Evolutionary conservation across 30 jellyfish, hydroid and myxozoan species (phyloP).

Genomic region (Aurelia aurita complex sp. Pacific): DNA sequence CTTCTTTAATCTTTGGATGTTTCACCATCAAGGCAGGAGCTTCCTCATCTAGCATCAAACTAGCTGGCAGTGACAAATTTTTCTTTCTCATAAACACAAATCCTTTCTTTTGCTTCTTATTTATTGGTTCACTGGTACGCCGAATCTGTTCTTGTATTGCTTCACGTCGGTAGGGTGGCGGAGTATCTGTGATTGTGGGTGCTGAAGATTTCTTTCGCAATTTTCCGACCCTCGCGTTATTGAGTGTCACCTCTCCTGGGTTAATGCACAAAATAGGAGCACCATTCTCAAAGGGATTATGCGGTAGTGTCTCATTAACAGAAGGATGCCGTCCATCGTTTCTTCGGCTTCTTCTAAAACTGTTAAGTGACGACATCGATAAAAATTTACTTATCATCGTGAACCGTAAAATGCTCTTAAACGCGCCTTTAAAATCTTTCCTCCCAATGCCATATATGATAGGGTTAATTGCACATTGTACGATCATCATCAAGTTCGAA

Average conservation of each 20-base stretch:
- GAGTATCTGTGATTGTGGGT: conserved; percentile 44
- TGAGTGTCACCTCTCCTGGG: not conserved
- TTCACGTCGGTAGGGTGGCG: conserved; percentile 17
- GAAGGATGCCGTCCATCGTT: not conserved
- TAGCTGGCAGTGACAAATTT: conserved; percentile 1
- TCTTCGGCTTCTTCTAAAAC: not conserved
- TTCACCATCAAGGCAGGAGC: too few relatives aligned
- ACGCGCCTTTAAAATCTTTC: conserved; percentile 83
- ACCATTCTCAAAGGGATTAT: conserved; percentile 3
- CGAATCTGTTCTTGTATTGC: not conserved
- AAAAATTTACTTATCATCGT: conserved; percentile 7
- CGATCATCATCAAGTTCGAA: conserved; percentile 74
- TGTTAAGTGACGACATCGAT: too few relatives aligned
- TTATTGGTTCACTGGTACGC: not conserved
- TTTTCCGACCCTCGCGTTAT: not conserved
- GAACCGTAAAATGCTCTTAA: conserved; percentile 54
- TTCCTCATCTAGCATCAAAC: not conserved
- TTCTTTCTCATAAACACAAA: not conserved
- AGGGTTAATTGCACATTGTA: conserved; percentile 94
- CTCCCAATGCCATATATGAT: conserved; percentile 90
- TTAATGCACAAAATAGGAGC: not conserved
- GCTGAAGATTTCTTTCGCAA: not conserved
- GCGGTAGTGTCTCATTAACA: not conserved
- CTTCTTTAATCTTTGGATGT: too few relatives aligned
- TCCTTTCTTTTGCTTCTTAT: not conserved